Conservation (phyloP, 2,888 invertebrate species). For the Campoplex nolae region DNA sequence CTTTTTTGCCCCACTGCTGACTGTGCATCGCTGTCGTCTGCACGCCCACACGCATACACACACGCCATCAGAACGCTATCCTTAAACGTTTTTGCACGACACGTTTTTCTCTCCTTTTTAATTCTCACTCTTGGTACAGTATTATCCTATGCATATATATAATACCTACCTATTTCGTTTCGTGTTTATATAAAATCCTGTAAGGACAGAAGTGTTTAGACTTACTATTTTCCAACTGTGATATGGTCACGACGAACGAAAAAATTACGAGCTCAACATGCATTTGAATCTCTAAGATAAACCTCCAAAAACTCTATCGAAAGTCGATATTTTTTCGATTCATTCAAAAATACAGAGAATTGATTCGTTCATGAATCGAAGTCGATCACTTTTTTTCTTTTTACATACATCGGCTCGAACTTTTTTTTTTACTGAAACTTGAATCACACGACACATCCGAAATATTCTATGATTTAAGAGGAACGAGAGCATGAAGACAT, state of each 20-base stretch:
- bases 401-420: not conserved
- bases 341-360: not conserved
- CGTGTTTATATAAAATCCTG: slow-evolving; percentile 9
- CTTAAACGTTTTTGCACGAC: slow-evolving; percentile 62
- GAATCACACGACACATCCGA: not conserved
- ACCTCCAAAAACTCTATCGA: not conserved
- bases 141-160: slow-evolving; percentile 20
- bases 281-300: not conserved
- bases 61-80: slow-evolving; percentile 53
- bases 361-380: not conserved
- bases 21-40: slow-evolving; percentile 69
- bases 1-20: slow-evolving; percentile 62
- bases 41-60: slow-evolving; percentile 61
- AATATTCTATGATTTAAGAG: not conserved
- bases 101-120: slow-evolving; percentile 54
- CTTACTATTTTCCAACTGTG: not conserved
- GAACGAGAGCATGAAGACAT: slow-evolving; percentile 74
- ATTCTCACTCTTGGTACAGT: slow-evolving; percentile 39
- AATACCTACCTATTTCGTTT: slow-evolving; percentile 14
- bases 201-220: slow-evolving; percentile 6
- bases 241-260: not conserved
- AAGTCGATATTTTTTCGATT: not conserved
- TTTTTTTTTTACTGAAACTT: not conserved
- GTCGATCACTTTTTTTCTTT: not conserved
- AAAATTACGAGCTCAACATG: not conserved